These are phyloP conservation scores for Aphelenchoides avenae DNA, from an alignment of 1,140 invertebrate genomes.

Conservation along the genomic window DNA sequence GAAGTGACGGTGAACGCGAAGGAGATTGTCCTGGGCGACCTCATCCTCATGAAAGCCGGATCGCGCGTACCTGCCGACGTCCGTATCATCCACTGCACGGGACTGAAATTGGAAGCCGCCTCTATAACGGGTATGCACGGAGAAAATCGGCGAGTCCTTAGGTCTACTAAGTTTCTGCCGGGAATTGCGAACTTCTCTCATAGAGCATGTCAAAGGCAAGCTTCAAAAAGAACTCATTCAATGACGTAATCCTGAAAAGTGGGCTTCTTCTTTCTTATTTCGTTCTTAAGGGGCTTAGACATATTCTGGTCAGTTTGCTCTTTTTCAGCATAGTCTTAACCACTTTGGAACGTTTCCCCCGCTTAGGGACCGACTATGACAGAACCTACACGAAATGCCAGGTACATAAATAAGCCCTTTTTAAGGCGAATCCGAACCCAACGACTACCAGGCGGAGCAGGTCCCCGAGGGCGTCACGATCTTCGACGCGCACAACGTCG, in stretches of 20 bases:
- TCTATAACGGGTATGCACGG: no score
- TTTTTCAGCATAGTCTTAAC: not conserved
- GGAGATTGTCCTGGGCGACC: slow-evolving; percentile 83
- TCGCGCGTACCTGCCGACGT: slow-evolving; percentile 89
- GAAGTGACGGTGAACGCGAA: slow-evolving; percentile 82
- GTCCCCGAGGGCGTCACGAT: slow-evolving; percentile 13
- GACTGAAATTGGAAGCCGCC: slow-evolving; percentile 69
- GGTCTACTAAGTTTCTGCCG: no score
- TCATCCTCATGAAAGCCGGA: slow-evolving; percentile 84
- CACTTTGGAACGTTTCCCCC: not conserved
- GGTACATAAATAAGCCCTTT: no score
- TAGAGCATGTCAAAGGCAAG: no score
- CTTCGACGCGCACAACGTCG: slow-evolving; percentile 18
- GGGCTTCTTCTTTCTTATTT: no score
- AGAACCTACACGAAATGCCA: no score
- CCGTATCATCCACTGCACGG: slow-evolving; percentile 74
- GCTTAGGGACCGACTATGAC: no score
- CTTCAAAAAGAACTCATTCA: no score
- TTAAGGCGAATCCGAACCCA: slow-evolving; percentile 73
- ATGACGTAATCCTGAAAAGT: no score
- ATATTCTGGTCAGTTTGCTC: not conserved
- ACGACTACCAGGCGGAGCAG: slow-evolving; percentile 19
- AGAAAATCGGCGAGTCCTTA: no score
- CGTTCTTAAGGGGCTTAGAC: not conserved
- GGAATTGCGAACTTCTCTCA: no score